Evolutionary conservation across 2,797 vertebrate genomes (phyloP), one percentile per base, ranked within the genome.

Genomic region (Hirundo rustica): DNA sequence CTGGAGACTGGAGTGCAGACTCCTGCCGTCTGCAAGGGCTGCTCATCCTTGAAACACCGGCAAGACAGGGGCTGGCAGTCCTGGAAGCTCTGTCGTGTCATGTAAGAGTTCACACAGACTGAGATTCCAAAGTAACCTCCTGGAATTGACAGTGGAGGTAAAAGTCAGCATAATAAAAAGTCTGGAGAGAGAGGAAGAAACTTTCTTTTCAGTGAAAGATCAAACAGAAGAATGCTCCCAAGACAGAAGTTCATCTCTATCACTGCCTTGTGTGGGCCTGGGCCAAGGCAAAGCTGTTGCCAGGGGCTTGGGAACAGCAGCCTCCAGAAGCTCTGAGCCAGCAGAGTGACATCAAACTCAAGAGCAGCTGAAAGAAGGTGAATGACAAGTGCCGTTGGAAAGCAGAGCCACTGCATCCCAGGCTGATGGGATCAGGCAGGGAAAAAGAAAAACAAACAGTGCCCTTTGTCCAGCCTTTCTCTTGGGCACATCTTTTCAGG

Each of bases 11-110:
- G 21, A 58, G 58, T 8, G 40, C n/a, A n/a, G 74, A 27, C 12
- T 55, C 20, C 54, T 54, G 60, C 2, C 23, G 42, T 25, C 60
- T 47, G 67, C 40, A 71, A 85, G 64, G 78, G 48, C 51, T 51
- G 30, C 73, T 58, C 44, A 17, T 16, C 60, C 75, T 72, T 80
- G 1, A 20, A 85, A 50, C 51, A 68, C 17, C 0, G 0, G 13
- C 50, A 50, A 57, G 30, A n/a, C 2, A 16, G 53, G 25, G 40
- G 40, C 38, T 40, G 44, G 42, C 21, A 85, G 51, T 47, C 38
- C 47, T 75, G 55, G 47, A 71, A 88, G 36, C 16, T 66, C 16
- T 48, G 15, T 23, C 22, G 1, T 19, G 64, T 32, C 54, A 27
- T 23, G 13, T 4, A 20, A n/a, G 32, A 38, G 27, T 19, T 70